A percentile compares a stretch with the other conserved stretches of the same genome.
These are phyloP conservation scores for Stomorhina lunata DNA, from an alignment of 2,888 invertebrate genomes.

Conservation along the genomic window DNA sequence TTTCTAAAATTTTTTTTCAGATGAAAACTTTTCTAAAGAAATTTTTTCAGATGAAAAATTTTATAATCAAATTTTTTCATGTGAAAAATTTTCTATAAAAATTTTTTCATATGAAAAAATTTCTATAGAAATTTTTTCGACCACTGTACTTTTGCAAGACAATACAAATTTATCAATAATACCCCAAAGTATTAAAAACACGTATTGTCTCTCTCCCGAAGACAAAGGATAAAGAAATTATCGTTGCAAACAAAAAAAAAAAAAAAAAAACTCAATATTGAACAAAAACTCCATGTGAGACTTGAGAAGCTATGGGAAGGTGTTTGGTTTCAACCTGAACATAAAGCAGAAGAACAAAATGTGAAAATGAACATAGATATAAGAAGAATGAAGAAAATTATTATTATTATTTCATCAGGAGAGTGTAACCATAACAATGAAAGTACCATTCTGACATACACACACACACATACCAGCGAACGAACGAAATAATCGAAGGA, in stretches of 20 bases:
- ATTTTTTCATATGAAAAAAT: not conserved
- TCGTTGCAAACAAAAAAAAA: not conserved
- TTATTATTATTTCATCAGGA: constrained; percentile 41
- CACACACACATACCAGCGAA: no score
- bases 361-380: not conserved
- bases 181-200: constrained; percentile 51
- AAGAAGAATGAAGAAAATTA: constrained; percentile 33
- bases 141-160: not conserved
- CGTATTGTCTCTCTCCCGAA: not conserved
- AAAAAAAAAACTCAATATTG: not conserved
- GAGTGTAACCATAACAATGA: constrained; percentile 49
- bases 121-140: not conserved
- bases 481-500: not conserved
- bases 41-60: not conserved
- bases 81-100: not conserved
- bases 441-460: constrained; percentile 11
- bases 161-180: constrained; percentile 48
- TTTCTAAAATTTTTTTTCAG: not conserved
- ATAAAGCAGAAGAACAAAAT: not conserved
- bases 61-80: not conserved
- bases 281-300: not conserved
- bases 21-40: not conserved
- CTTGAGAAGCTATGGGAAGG: no score
- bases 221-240: constrained; percentile 26
- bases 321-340: not conserved